Percentiles rank a stretch among this genome's conserved stretches.
These are phyloP conservation scores for Jacana jacana DNA, from an alignment of 2,113 vertebrate genomes.

Conservation along the genomic window DNA sequence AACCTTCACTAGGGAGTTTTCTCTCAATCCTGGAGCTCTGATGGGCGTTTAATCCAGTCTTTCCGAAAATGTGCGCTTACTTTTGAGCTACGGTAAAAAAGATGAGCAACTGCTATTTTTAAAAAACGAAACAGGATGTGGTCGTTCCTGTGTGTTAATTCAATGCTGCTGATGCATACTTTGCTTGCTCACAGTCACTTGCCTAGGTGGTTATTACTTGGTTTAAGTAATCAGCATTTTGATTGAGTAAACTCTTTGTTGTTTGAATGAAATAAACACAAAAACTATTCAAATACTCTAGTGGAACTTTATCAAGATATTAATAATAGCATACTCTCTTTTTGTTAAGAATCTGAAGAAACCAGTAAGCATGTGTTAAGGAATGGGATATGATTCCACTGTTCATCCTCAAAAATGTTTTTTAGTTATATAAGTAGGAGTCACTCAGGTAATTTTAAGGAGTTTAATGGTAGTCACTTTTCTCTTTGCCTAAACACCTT, in stretches of 20 bases:
- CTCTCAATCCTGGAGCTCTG: not conserved
- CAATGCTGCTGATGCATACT: not conserved
- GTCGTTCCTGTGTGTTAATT: not conserved
- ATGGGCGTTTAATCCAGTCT: not conserved
- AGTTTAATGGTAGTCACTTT: not conserved
- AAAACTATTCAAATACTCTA: not conserved
- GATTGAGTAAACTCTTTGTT: not conserved
- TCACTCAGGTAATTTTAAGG: not conserved
- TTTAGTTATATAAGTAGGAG: not conserved
- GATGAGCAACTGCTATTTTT: not conserved
- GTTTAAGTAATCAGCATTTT: not conserved
- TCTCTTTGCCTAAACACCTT: not conserved
- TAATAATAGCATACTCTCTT: not conserved
- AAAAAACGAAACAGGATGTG: not conserved
- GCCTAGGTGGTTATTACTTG: not conserved
- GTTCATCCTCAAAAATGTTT: not conserved
- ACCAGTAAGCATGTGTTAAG: not conserved
- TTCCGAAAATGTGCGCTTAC: not conserved
- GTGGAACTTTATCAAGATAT: not conserved
- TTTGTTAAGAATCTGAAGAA: no score
- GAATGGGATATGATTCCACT: not conserved
- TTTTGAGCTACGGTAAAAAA: not conserved
- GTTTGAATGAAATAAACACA: not conserved
- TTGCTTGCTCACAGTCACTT: not conserved
- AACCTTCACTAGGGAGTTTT: not conserved